A percentile compares a stretch with the other conserved stretches of the same genome.
Evolutionary conservation across 2,888 invertebrate species (phyloP).

Genomic region (Endomychus coccineus): DNA sequence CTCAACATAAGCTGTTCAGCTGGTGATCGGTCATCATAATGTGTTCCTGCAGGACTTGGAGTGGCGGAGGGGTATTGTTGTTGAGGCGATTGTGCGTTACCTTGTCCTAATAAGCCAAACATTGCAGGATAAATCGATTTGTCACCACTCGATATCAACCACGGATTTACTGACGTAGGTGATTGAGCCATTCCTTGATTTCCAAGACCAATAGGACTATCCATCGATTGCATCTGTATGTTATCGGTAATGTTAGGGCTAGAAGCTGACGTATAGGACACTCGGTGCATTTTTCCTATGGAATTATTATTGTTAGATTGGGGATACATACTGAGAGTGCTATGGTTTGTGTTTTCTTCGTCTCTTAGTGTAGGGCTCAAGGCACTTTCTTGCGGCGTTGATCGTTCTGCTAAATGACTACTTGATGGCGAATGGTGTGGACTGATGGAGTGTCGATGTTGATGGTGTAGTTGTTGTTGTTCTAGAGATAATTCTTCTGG

Average conservation of each 20-base stretch:
- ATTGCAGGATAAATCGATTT: conserved; percentile 59
- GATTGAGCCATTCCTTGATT: conserved; percentile 46
- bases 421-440: conserved; percentile 36
- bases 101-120: conserved; percentile 57
- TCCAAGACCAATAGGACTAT: conserved; percentile 41
- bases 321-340: conserved; percentile 57
- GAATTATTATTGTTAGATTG: conserved; percentile 32
- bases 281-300: conserved; percentile 46
- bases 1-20: conserved; percentile 54
- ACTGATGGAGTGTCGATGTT: conserved; percentile 20
- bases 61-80: conserved; percentile 46
- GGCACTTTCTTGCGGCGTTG: conserved; percentile 47
- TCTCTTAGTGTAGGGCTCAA: conserved; percentile 61
- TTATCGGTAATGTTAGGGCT: conserved; percentile 46
- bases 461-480: conserved; percentile 15
- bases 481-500: conserved; percentile 72
- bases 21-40: conserved; percentile 61
- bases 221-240: conserved; percentile 39
- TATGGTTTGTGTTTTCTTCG: conserved; percentile 68
- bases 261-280: conserved; percentile 63
- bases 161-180: conserved; percentile 57
- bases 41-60: conserved; percentile 47
- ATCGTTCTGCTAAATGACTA: conserved; percentile 47
- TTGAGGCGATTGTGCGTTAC: conserved; percentile 50
- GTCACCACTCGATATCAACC: conserved; percentile 64